These are phyloP conservation scores for Agelastica alni DNA, from an alignment of 2,888 invertebrate genomes.

Conservation along the genomic window DNA sequence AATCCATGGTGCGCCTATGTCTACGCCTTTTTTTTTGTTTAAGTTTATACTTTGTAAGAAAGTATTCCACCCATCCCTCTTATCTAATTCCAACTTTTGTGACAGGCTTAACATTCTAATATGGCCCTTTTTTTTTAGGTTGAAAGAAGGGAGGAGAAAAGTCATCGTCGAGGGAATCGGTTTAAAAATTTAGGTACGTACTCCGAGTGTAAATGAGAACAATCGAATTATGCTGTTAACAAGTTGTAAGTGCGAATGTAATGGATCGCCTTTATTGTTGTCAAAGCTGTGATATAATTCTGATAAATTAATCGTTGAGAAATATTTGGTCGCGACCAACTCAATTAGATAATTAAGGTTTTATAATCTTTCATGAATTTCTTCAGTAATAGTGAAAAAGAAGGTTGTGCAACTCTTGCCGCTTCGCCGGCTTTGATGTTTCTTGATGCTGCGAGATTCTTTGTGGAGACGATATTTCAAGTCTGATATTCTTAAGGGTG, in stretches of 20 bases:
- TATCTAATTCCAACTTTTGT: conserved; percentile 35
- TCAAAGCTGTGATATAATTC: no score
- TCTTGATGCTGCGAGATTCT: no score
- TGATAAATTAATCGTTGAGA: no score
- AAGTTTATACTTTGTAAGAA: conserved; percentile 32
- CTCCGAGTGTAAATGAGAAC: conserved; percentile 16
- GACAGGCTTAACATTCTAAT: conserved; percentile 31
- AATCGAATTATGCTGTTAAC: conserved; percentile 17
- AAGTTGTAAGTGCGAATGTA: background rate
- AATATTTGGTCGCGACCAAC: no score
- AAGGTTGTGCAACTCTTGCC: no score
- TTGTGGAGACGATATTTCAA: no score
- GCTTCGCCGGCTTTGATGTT: no score
- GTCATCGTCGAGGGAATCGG: conserved; percentile 13
- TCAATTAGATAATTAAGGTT: no score
- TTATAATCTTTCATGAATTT: no score
- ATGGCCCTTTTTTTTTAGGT: conserved; percentile 11
- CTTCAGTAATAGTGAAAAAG: no score
- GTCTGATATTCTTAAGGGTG: no score
- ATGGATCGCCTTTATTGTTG: background rate
- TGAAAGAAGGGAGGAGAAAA: conserved; percentile 3
- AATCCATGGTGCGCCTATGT: no score
- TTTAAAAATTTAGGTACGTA: conserved; percentile 18
- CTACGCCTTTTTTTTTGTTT: conserved; percentile 36
- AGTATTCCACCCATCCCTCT: conserved; percentile 29